Evolutionary conservation across 2,888 invertebrate species (phyloP).

Genomic region (Drosophila tanythrix): DNA sequence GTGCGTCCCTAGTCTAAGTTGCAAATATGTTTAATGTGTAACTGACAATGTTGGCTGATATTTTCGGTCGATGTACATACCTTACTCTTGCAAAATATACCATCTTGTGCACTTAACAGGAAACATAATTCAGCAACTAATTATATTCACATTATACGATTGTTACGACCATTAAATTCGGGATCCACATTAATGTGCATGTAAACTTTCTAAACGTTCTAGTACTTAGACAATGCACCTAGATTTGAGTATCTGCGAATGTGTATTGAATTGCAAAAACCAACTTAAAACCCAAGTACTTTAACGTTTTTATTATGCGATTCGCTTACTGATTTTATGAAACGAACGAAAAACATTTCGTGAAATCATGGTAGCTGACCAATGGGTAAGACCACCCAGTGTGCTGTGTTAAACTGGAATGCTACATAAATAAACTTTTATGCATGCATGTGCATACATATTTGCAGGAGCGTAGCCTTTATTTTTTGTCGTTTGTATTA

Average conservation of each 20-base stretch:
- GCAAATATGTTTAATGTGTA: constrained; percentile 6
- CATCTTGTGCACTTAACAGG: background rate
- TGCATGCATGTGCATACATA: constrained; percentile 10
- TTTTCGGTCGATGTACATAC: background rate
- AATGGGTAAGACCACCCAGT: constrained; percentile 24
- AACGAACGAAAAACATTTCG: constrained; percentile 44
- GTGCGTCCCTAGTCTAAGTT: background rate
- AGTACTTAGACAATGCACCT: background rate
- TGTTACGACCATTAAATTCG: background rate
- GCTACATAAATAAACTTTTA: constrained; percentile 25
- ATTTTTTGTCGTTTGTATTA: constrained; percentile 9
- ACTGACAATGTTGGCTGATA: background rate
- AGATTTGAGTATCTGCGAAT: background rate
- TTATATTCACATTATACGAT: background rate
- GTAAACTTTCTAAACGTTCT: background rate
- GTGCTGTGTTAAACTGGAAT: constrained; percentile 12
- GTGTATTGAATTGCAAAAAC: constrained; percentile 10
- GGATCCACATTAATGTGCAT: background rate
- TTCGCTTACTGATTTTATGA: constrained; percentile 40
- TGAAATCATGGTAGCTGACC: constrained; percentile 46
- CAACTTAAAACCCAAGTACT: constrained; percentile 35
- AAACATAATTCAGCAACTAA: background rate
- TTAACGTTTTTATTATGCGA: constrained; percentile 30
- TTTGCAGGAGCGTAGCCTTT: constrained; percentile 32
- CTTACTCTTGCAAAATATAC: background rate